Evolutionary conservation across 2,888 invertebrate species (phyloP).

Genomic region (Cylloceria caligata): DNA sequence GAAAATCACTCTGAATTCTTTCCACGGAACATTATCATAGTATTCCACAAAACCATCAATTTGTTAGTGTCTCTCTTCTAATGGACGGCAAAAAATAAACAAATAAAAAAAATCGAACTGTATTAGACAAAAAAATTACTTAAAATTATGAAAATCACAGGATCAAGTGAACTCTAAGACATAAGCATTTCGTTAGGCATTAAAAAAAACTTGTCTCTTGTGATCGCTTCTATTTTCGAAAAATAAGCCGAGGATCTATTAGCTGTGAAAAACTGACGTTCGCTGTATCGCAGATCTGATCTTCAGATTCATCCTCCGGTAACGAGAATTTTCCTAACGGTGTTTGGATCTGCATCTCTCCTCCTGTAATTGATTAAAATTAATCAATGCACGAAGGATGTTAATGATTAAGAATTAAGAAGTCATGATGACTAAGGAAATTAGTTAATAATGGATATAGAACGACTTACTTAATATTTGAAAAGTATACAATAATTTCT

Average conservation of each 20-base stretch:
- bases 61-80: too few species aligned
- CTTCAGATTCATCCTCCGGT: constrained; percentile 18
- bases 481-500: constrained; percentile 61
- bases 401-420: too few species aligned
- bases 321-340: constrained; percentile 68
- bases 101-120: too few species aligned
- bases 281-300: constrained; percentile 31
- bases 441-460: background rate
- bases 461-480: constrained; percentile 65
- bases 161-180: too few species aligned
- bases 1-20: too few species aligned
- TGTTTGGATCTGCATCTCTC: constrained; percentile 58
- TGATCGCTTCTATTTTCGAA: constrained; percentile 34
- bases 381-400: background rate
- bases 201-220: background rate
- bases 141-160: background rate
- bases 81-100: too few species aligned
- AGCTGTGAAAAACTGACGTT: constrained; percentile 61
- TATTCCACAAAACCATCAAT: too few species aligned
- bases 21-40: too few species aligned
- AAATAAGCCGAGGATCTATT: constrained; percentile 67
- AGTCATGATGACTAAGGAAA: too few species aligned
- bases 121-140: too few species aligned
- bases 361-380: constrained; percentile 49
- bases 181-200: too few species aligned